phyloP scores from a whole-genome alignment of 1,140 invertebrate genomes.

The Neomicropteryx cornuta region DNA sequence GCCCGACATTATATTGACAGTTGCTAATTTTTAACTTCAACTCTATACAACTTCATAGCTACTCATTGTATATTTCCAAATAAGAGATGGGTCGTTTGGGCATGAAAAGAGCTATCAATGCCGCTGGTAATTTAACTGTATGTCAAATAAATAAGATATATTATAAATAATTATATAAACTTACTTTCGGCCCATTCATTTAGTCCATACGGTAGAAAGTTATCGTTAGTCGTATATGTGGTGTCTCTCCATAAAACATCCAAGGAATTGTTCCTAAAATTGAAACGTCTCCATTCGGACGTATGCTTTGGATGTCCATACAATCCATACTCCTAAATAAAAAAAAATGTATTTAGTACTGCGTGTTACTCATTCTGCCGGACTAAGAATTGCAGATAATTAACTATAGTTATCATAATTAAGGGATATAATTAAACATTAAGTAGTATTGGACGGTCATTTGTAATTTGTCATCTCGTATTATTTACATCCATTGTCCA shows the following conservation, averaged over 20 bases:
- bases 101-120: too few relatives aligned
- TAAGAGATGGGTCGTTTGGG: too few relatives aligned
- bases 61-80: too few relatives aligned
- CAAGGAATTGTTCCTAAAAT: conserved; percentile 34
- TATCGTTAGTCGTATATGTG: conserved; percentile 35
- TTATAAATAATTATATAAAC: too few relatives aligned
- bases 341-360: conserved; percentile 2
- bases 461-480: too few relatives aligned
- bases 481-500: too few relatives aligned
- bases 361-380: conserved; percentile 13
- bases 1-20: too few relatives aligned
- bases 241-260: conserved; percentile 41
- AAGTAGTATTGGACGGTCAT: too few relatives aligned
- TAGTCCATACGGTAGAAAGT: conserved; percentile 30
- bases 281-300: conserved; percentile 40
- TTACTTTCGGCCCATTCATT: conserved; percentile 26
- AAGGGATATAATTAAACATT: too few relatives aligned
- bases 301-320: conserved; percentile 36
- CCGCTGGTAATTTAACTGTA: neutral
- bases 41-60: too few relatives aligned
- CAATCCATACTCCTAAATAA: conserved; percentile 29
- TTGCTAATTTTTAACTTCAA: too few relatives aligned
- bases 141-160: neutral
- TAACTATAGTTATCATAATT: too few relatives aligned
- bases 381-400: conserved; percentile 9